phyloP scores from a whole-genome alignment of 2,113 vertebrate species.

The Pachyramphus minor region DNA sequence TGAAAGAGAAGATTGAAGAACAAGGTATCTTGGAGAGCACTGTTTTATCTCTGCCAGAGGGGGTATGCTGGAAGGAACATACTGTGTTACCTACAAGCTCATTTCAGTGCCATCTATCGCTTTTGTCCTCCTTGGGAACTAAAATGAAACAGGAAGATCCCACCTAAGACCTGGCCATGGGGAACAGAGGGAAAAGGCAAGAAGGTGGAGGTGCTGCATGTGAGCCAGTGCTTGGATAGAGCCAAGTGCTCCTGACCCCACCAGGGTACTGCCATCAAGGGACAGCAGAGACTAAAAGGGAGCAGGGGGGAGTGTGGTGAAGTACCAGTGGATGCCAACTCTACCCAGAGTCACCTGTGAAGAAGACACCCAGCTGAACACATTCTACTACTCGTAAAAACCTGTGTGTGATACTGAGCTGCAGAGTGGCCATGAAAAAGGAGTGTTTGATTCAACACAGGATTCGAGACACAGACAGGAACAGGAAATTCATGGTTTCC shows the following conservation, averaged over 20 bases:
- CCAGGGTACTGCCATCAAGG: rapidly evolving
- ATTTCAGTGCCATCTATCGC: background rate
- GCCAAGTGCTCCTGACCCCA: background rate
- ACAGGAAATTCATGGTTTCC: background rate
- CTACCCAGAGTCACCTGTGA: background rate
- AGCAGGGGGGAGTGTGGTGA: background rate
- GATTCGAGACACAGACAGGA: background rate
- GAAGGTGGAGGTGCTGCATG: background rate
- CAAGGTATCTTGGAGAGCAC: background rate
- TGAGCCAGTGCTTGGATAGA: background rate
- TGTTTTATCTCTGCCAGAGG: background rate
- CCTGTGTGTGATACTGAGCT: background rate
- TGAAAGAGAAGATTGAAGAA: background rate
- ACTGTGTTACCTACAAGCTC: background rate
- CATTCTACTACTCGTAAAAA: background rate
- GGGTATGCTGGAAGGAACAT: background rate
- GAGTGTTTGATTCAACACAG: background rate
- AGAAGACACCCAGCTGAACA: background rate
- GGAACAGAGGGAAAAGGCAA: background rate
- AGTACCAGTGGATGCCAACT: rapidly evolving
- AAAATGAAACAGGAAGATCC: background rate
- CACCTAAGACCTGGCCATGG: background rate
- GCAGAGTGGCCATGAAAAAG: background rate
- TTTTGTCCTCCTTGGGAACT: background rate
- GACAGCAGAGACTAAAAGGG: background rate